These are phyloP conservation scores for Dryomyza anilis DNA, from an alignment of 2,888 invertebrate species.

Conservation along the genomic window DNA sequence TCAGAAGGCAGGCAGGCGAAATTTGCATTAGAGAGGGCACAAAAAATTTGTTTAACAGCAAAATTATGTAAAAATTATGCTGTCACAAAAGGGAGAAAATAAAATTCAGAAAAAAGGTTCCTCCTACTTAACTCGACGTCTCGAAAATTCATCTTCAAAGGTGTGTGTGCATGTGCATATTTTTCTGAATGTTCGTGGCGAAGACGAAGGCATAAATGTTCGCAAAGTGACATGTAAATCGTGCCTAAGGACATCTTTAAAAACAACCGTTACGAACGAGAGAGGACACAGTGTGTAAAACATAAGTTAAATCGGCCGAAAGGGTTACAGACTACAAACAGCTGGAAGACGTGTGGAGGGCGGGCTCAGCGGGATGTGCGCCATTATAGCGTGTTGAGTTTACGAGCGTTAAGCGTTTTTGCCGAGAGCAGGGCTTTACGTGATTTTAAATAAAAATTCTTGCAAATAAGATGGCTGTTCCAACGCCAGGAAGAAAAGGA, in stretches of 20 bases:
- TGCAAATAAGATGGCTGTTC: not conserved
- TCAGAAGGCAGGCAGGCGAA: not conserved
- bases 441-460: conserved; percentile 9
- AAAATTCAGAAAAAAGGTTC: not conserved
- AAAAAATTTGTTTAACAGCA: conserved; percentile 1
- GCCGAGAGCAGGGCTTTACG: not conserved
- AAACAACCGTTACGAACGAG: not conserved
- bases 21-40: too few species aligned
- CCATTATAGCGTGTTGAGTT: not conserved
- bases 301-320: conserved; percentile 5
- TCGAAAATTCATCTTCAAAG: too few species aligned
- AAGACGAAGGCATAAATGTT: conserved; percentile 20
- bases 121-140: not conserved
- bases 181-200: not conserved
- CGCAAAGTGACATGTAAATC: conserved; percentile 54
- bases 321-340: conserved; percentile 10
- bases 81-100: not conserved
- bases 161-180: too few species aligned
- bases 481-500: too few species aligned
- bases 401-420: not conserved
- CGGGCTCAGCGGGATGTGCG: not conserved
- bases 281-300: not conserved
- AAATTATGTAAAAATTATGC: conserved; percentile 13
- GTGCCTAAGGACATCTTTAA: conserved; percentile 41
- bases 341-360: not conserved